These are phyloP conservation scores for Stichodactyla helianthus DNA, from an alignment of 64 coral and sea anemone genomes.

Conservation along the genomic window DNA sequence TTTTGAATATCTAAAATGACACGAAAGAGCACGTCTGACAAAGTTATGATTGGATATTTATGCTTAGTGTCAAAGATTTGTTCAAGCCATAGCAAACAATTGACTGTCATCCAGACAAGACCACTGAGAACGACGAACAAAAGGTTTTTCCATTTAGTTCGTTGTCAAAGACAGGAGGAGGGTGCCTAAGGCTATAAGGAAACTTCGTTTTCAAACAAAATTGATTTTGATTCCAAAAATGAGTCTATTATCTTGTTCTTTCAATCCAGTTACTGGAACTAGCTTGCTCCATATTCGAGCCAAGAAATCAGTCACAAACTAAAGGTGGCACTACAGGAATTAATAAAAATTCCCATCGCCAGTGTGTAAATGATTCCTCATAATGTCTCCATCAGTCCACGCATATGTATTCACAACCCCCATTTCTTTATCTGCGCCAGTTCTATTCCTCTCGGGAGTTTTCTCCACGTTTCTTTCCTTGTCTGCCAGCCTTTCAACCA, in stretches of 20 bases:
- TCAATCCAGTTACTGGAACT: too few relatives aligned
- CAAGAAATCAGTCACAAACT: too few relatives aligned
- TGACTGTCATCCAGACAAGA: too few relatives aligned
- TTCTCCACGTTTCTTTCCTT: constrained; percentile 53
- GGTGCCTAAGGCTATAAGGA: too few relatives aligned
- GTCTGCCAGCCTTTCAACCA: constrained; percentile 74
- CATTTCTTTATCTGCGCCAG: constrained; percentile 39
- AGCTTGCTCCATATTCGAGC: too few relatives aligned
- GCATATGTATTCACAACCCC: constrained; percentile 68
- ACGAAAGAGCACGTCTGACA: neutral
- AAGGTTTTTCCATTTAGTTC: too few relatives aligned
- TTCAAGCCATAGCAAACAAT: too few relatives aligned
- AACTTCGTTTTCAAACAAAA: too few relatives aligned
- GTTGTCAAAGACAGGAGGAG: too few relatives aligned
- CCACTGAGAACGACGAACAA: too few relatives aligned
- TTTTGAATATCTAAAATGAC: neutral
- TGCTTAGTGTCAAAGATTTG: neutral
- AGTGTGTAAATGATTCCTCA: constrained; percentile 25
- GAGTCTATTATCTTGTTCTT: too few relatives aligned
- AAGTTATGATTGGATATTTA: neutral
- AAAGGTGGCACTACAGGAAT: neutral
- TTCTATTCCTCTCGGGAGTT: constrained; percentile 72
- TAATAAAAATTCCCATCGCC: constrained; percentile 74
- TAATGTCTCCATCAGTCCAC: constrained; percentile 53
- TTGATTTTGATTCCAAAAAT: too few relatives aligned